These are phyloP conservation scores for Catostomus latipinnis DNA, from an alignment of 2,797 vertebrate species.

Conservation along the genomic window DNA sequence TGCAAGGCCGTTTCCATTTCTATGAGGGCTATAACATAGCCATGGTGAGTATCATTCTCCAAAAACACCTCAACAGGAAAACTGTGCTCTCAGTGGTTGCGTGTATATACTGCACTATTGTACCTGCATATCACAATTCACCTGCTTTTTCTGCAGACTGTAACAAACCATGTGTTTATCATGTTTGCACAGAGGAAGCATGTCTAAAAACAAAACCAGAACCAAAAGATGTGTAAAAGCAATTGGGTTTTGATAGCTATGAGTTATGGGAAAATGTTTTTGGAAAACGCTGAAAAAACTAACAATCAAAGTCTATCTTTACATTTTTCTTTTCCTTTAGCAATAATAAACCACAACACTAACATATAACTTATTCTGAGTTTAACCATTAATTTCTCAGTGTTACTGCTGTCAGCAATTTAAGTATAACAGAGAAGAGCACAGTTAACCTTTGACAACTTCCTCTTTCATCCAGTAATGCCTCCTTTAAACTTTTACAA, in stretches of 20 bases:
- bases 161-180: background rate
- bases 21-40: conserved; percentile 82
- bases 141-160: too few relatives aligned
- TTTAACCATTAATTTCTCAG: conserved; percentile 41
- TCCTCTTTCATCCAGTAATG: background rate
- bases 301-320: conserved; percentile 7
- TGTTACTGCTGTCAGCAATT: conserved; percentile 12
- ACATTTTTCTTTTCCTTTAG: background rate
- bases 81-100: background rate
- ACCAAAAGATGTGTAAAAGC: background rate
- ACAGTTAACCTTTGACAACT: conserved; percentile 41
- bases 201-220: background rate
- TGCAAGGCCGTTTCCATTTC: conserved; percentile 87
- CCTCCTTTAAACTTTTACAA: conserved; percentile 35
- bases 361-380: conserved; percentile 29
- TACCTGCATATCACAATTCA: background rate
- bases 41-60: conserved; percentile 69
- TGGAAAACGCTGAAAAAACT: background rate
- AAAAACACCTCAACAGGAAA: conserved; percentile 6
- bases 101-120: background rate
- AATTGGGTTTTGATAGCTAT: background rate
- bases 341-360: conserved; percentile 40
- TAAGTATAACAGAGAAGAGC: conserved; percentile 8
- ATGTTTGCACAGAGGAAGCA: too few relatives aligned
- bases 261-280: background rate